A percentile compares a stretch with the other conserved stretches of the same genome.
Conservation (phyloP, 2,113 vertebrate genomes). For the Crotalus horridus region DNA sequence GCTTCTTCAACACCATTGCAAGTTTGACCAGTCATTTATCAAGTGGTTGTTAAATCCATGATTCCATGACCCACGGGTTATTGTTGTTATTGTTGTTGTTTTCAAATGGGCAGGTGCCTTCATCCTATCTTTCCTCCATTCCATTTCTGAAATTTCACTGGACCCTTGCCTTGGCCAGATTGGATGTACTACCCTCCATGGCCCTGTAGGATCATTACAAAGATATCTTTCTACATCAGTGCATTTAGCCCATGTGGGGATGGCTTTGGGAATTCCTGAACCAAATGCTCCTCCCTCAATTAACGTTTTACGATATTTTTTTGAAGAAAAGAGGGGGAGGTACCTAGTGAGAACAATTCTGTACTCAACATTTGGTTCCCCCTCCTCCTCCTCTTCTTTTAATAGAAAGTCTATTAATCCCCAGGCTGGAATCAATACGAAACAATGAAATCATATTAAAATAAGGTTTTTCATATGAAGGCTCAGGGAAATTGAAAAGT, state of each 20-base stretch:
- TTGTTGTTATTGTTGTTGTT: fast-evolving
- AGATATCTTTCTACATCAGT: neutral
- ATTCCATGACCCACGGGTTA: neutral
- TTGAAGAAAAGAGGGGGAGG: neutral
- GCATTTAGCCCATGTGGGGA: neutral
- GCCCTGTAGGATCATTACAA: neutral
- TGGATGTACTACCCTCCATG: neutral
- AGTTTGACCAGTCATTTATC: neutral
- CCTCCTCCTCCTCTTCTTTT: neutral
- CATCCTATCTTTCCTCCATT: neutral
- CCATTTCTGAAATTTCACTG: neutral
- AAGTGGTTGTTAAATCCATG: neutral
- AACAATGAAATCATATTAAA: neutral
- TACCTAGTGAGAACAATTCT: neutral
- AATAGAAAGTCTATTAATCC: neutral
- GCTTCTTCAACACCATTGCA: neutral
- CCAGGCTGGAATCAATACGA: neutral
- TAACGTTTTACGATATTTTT: neutral
- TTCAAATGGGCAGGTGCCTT: neutral
- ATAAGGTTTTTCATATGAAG: neutral
- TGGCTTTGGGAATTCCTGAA: neutral
- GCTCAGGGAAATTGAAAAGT: neutral
- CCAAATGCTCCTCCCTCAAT: neutral
- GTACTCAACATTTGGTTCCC: neutral
- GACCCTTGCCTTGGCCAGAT: neutral